These are phyloP conservation scores for Galago senegalensis DNA, from an alignment of 2,797 vertebrate species.

Conservation along the genomic window DNA sequence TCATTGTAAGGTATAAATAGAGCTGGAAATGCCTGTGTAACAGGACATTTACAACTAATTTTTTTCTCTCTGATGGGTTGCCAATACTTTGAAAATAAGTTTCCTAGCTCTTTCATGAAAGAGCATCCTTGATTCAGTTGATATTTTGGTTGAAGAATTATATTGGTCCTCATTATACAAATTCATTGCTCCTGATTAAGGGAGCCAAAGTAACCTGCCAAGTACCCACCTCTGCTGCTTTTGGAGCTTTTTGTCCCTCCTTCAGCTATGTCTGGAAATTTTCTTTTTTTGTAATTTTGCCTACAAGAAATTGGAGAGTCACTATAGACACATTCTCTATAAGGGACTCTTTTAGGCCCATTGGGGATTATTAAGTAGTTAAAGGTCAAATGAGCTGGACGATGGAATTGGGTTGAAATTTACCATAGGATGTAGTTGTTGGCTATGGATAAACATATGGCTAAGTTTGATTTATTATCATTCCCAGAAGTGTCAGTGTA, in stretches of 20 bases:
- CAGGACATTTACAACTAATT: constrained; percentile 41
- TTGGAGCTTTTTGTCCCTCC: neutral
- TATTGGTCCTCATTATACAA: constrained; percentile 38
- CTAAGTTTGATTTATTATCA: neutral
- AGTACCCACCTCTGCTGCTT: neutral
- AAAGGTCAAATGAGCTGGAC: neutral
- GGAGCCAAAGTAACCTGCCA: neutral
- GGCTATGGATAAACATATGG: neutral
- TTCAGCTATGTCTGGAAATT: neutral
- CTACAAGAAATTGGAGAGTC: neutral
- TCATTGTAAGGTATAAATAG: constrained; percentile 68
- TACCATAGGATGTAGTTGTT: neutral
- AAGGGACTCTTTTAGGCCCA: neutral
- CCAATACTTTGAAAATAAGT: constrained; percentile 74
- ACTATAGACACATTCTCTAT: neutral
- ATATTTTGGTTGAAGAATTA: constrained; percentile 45
- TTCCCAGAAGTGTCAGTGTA: neutral
- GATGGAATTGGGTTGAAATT: neutral
- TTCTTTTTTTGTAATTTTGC: neutral
- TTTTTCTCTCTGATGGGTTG: constrained; percentile 66
- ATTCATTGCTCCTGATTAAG: neutral
- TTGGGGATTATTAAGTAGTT: neutral
- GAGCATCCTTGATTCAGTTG: neutral
- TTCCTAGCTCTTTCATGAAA: constrained; percentile 59
- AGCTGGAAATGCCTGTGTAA: constrained; percentile 34